Evolutionary conservation across 2,113 vertebrate genomes (phyloP).

Genomic region (Phasianus colchicus): DNA sequence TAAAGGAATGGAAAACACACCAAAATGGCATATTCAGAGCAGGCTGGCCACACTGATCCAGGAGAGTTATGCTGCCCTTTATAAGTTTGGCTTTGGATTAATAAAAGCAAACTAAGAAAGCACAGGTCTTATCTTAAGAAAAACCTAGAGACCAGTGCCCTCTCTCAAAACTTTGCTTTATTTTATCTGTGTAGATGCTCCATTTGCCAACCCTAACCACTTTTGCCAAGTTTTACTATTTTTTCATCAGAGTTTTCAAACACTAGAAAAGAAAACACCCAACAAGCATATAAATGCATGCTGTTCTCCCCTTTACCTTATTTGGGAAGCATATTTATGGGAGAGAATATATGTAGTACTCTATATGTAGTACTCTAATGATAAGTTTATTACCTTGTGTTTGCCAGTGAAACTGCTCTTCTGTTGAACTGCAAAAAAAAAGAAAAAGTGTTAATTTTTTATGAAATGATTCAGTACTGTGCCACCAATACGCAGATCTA

Average conservation of each 20-base stretch:
- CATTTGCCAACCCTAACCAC: neutral
- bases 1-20: neutral
- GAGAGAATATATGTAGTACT: neutral
- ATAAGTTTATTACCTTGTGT: conserved; percentile 87
- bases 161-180: neutral
- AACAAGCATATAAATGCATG: neutral
- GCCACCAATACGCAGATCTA: neutral
- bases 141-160: neutral
- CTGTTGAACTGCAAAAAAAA: conserved; percentile 87
- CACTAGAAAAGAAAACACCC: conserved; percentile 1
- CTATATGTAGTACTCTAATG: neutral
- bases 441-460: neutral
- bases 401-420: conserved; percentile 97
- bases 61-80: neutral
- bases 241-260: neutral
- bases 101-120: neutral
- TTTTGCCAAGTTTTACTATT: neutral
- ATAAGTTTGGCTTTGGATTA: neutral
- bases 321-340: neutral
- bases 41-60: neutral
- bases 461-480: neutral
- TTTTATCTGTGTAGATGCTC: neutral
- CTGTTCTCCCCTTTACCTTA: neutral
- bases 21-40: neutral
- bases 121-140: neutral